Percentiles rank a stretch among this genome's conserved stretches.
Conservation (phyloP, 2,113 vertebrate genomes). For the Neogobius melanostomus region DNA sequence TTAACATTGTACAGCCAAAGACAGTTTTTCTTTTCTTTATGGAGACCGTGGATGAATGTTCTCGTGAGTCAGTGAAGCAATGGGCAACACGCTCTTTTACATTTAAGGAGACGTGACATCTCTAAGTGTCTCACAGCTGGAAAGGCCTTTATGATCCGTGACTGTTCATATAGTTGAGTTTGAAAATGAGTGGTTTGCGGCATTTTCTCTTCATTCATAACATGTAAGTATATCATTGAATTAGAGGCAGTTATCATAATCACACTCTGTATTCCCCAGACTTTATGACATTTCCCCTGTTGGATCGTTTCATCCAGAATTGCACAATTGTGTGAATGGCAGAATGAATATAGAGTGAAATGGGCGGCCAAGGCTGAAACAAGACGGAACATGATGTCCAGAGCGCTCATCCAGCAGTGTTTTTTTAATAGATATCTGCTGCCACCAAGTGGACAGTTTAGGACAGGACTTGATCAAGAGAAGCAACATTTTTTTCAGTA, state of each 20-base stretch:
- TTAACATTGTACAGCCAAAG: conserved; percentile 31
- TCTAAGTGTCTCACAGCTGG: conserved; percentile 27
- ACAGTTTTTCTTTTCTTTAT: neutral
- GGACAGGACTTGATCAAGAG: neutral
- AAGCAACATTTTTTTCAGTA: conserved; percentile 21
- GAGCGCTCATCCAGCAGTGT: neutral
- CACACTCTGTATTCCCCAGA: conserved; percentile 66
- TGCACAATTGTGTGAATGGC: neutral
- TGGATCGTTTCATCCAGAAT: conserved; percentile 10
- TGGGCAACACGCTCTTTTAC: too few relatives aligned
- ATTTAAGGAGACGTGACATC: too few relatives aligned
- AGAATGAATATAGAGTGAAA: conserved; percentile 34
- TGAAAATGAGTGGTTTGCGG: conserved; percentile 3
- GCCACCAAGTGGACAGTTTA: conserved; percentile 68
- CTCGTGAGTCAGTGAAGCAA: too few relatives aligned
- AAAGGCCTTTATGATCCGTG: conserved; percentile 33
- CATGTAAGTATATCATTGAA: neutral
- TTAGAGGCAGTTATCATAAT: conserved; percentile 23
- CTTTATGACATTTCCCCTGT: conserved; percentile 4
- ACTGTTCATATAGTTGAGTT: conserved; percentile 50
- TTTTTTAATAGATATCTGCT: conserved; percentile 53
- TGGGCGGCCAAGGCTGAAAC: conserved; percentile 42
- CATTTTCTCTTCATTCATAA: neutral
- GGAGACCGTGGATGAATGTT: neutral
- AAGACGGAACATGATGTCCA: conserved; percentile 56